Evolutionary conservation across 2,797 vertebrate genomes (phyloP).

Genomic region (Yasuhikotakia modesta): DNA sequence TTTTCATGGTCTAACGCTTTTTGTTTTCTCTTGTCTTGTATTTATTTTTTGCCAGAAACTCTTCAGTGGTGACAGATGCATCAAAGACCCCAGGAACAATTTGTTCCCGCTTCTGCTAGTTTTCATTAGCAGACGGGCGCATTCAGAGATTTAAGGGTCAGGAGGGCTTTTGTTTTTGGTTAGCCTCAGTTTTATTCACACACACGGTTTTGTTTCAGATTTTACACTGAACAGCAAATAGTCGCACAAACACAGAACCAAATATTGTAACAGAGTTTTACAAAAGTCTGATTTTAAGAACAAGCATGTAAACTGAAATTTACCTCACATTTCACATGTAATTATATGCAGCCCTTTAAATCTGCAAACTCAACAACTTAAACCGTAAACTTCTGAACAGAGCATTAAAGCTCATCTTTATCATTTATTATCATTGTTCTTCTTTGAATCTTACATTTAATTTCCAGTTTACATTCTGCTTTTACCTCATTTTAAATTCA

Average conservation of each 20-base stretch:
- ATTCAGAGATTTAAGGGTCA: conserved; percentile 47
- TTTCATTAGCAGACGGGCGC: conserved; percentile 20
- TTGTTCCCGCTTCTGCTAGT: conserved; percentile 15
- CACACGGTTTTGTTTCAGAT: neutral
- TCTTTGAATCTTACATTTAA: too few relatives aligned
- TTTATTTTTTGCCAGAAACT: conserved; percentile 25
- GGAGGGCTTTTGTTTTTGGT: conserved; percentile 54
- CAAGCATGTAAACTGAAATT: too few relatives aligned
- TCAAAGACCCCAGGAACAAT: conserved; percentile 24
- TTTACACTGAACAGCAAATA: conserved; percentile 5
- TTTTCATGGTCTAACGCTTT: conserved; percentile 32
- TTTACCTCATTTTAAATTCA: too few relatives aligned
- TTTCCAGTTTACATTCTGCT: too few relatives aligned
- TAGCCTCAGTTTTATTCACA: conserved; percentile 23
- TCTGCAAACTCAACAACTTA: too few relatives aligned
- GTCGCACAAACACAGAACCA: conserved; percentile 16
- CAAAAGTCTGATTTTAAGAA: neutral
- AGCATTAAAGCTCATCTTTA: too few relatives aligned
- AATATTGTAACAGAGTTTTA: neutral
- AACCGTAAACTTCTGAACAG: too few relatives aligned
- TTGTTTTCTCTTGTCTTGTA: conserved; percentile 7
- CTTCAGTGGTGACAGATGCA: conserved; percentile 26
- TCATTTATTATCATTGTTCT: too few relatives aligned
- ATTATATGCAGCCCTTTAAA: too few relatives aligned
- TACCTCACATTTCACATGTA: too few relatives aligned